phyloP scores from a whole-genome alignment of 2,797 vertebrate species.

The Linurgus olivaceus region DNA sequence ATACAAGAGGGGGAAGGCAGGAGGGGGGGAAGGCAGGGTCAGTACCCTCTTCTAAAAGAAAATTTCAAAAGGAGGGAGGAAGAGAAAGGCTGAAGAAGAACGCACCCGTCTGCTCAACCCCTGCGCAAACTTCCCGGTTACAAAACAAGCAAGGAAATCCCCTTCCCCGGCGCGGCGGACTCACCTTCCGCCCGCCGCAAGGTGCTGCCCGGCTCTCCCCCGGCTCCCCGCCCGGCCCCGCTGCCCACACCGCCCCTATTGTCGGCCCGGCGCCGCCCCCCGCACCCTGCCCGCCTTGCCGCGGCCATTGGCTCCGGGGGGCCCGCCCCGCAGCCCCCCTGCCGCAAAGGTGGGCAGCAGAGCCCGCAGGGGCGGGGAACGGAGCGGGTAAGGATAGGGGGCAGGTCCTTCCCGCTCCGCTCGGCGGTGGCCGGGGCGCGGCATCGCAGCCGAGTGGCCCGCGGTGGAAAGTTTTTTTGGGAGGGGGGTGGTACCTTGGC shows the following conservation, averaged over 20 bases:
- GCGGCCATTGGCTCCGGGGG: conserved; percentile 10
- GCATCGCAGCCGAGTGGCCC: neutral
- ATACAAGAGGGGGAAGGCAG: too few species aligned
- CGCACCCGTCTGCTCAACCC: neutral
- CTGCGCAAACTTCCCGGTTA: neutral
- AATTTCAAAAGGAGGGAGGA: neutral
- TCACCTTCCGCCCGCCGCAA: conserved; percentile 43
- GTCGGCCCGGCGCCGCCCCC: neutral
- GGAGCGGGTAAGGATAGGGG: neutral
- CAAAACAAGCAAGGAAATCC: neutral
- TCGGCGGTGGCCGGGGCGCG: neutral
- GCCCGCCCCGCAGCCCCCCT: neutral
- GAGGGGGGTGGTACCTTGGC: neutral
- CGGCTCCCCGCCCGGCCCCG: neutral
- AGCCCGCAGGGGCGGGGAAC: neutral
- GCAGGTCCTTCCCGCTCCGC: neutral
- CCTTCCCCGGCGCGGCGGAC: neutral
- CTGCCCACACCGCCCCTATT: neutral
- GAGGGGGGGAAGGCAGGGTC: neutral
- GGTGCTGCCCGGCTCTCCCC: neutral
- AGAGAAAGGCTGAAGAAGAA: neutral
- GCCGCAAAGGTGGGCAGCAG: neutral
- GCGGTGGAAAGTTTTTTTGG: neutral
- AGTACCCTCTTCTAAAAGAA: neutral
- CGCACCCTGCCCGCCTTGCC: neutral